Conservation (phyloP, 92 coral and sea anemone species). For the Pocillopora grandis region DNA sequence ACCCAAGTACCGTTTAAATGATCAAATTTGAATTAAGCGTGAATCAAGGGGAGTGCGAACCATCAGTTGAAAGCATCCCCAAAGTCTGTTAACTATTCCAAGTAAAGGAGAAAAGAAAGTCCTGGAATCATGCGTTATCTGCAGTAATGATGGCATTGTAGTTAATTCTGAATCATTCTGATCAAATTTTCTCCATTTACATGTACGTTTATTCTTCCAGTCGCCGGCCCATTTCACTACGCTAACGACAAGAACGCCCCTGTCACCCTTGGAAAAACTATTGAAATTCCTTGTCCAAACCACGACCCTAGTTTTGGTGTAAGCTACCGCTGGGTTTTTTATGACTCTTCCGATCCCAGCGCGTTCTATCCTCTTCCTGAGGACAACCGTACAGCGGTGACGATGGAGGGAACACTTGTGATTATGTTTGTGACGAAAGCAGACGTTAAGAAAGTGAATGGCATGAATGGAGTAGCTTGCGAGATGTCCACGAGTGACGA, state of each 20-base stretch:
- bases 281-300: conserved; percentile 18
- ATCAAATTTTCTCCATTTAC: not conserved
- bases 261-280: conserved; percentile 15
- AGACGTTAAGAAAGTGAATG: conserved; percentile 8
- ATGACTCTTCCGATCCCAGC: not conserved
- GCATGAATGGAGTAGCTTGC: not conserved
- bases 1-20: too few species aligned
- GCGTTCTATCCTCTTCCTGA: conserved; percentile 3
- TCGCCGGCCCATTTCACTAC: not conserved
- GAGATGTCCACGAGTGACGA: not conserved
- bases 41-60: too few species aligned
- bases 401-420: conserved; percentile 18
- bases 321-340: conserved; percentile 22
- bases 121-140: too few species aligned
- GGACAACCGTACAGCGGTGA: conserved; percentile 16
- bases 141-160: too few species aligned
- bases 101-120: too few species aligned
- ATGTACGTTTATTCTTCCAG: not conserved
- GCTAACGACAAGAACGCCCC: conserved; percentile 19
- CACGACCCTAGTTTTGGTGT: conserved; percentile 25
- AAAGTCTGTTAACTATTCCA: not conserved
- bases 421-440: conserved; percentile 6
- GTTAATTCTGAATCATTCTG: not conserved
- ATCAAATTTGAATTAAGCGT: too few species aligned
- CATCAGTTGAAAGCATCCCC: not conserved